Evolutionary conservation across 2,888 invertebrate species (phyloP).

Genomic region (Trypoxylon attenuatum): DNA sequence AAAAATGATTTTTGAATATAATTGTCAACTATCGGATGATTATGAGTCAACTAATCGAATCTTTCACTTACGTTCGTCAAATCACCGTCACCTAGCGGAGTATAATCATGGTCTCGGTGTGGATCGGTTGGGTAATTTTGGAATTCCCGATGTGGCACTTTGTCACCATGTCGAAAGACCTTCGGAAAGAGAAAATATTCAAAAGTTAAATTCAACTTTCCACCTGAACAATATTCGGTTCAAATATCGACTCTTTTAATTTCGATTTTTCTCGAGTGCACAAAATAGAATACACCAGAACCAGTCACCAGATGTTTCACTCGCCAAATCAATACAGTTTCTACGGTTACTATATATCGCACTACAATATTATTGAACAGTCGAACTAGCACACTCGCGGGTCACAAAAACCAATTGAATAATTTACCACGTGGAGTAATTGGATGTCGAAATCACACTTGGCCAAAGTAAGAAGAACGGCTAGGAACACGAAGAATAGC

Average conservation of each 20-base stretch:
- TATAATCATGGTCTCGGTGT: slow-evolving; percentile 72
- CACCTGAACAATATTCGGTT: no score
- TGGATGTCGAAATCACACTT: slow-evolving; percentile 55
- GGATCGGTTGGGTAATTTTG: slow-evolving; percentile 77
- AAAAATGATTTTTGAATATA: no score
- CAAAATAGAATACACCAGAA: no score
- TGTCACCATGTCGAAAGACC: slow-evolving; percentile 79
- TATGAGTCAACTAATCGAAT: not conserved
- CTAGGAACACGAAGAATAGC: not conserved
- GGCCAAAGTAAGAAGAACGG: not conserved
- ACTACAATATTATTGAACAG: no score
- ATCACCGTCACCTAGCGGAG: slow-evolving; percentile 77
- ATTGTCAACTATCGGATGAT: not conserved
- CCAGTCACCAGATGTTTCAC: no score
- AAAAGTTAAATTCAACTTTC: no score
- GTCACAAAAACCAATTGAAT: not conserved
- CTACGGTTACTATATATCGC: no score
- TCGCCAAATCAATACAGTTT: no score
- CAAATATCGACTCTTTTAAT: no score
- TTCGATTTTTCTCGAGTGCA: not conserved
- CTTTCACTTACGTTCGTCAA: slow-evolving; percentile 75
- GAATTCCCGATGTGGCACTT: slow-evolving; percentile 76
- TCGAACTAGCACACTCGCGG: no score
- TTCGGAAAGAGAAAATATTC: slow-evolving; percentile 57
- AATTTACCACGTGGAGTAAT: slow-evolving; percentile 68